Base-by-base conservation (phyloP, 2,797 vertebrate species). In the Pseudopleuronectes americanus region DNA sequence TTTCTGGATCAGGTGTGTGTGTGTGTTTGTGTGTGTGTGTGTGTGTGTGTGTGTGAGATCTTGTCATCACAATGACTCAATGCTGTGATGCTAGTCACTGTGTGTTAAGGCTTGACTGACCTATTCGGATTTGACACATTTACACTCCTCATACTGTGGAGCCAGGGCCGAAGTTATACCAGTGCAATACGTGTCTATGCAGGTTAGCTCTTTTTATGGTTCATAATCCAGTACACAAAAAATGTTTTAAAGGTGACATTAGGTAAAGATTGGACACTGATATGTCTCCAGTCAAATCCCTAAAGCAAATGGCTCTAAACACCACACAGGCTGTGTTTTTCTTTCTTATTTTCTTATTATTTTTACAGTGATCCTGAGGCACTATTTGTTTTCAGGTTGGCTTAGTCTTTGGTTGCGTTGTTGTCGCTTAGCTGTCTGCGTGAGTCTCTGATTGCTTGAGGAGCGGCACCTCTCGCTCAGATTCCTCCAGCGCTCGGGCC, bases 361-460 rank as follows among this genome's bases (percentile, higher is more conserved):
- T 17, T 88, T 81, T 88, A 87, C 79, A 88, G 88, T 79, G 89
- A 92, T 91, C 87, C 81, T 89, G 86, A 93, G 91, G 87, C 92
- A 90, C 89, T 84, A 70, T 81, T 85, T 89, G 86, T 87, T 88
- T 77, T 86, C 81, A 87, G 87, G 77, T 77, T 79, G 76, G 72
- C 73, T 84, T 54, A 92, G 93, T 93, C 90, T 90, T 90, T 91
- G 80, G 81, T 68, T 83, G 56, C 47, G 80, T 79, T 24, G 56
- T 61, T 80, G 66, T 82, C 0, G 58, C 78, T 92, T 94, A 95
- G 90, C 93, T 95, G 58, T 78, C 85, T 21, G 84, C 21, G 22
- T 84, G 87, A 63, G 69, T 84, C 70, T 94, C 91, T 87, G 92
- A 79, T 45, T 85, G 87, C 81, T 90, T 74, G 2, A 70, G 68